phyloP scores from a whole-genome alignment of 1,140 invertebrate genomes.

The Papilio glaucus region DNA sequence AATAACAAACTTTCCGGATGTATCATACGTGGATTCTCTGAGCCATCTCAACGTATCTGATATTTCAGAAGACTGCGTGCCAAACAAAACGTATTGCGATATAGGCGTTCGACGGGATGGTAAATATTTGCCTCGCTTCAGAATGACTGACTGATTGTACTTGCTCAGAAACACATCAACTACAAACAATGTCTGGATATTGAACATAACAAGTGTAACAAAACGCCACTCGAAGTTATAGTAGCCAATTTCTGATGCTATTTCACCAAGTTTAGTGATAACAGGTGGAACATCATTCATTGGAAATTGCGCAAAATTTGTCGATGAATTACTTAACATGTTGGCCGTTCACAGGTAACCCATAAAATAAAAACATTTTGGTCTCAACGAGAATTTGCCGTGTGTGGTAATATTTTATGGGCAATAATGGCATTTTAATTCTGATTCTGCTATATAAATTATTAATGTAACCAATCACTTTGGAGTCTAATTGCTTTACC shows the following conservation, averaged over 20 bases:
- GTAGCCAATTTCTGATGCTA: slow-evolving; percentile 59
- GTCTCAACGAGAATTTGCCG: not conserved
- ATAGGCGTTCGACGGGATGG: slow-evolving; percentile 39
- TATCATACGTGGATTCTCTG: slow-evolving; percentile 50
- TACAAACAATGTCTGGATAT: slow-evolving; percentile 43
- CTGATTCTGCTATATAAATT: not conserved
- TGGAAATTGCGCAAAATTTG: slow-evolving; percentile 26
- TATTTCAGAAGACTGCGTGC: slow-evolving; percentile 53
- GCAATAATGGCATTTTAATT: not conserved
- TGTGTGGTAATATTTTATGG: not conserved
- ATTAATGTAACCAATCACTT: not conserved
- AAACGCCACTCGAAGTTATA: slow-evolving; percentile 68
- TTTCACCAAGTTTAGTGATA: slow-evolving; percentile 48
- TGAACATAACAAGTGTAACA: slow-evolving; percentile 56
- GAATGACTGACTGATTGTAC: slow-evolving; percentile 52
- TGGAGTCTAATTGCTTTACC: not conserved
- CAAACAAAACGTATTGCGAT: slow-evolving; percentile 62
- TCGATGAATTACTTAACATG: slow-evolving; percentile 1
- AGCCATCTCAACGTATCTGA: slow-evolving; percentile 53
- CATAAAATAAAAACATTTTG: not conserved
- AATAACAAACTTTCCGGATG: slow-evolving; percentile 58
- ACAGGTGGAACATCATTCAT: slow-evolving; percentile 38
- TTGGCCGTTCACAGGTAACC: not conserved
- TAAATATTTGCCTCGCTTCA: slow-evolving; percentile 54
- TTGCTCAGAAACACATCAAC: slow-evolving; percentile 53